Percentiles rank a stretch among this genome's conserved stretches.
These are phyloP conservation scores for Hypotaenidia okinawae DNA, from an alignment of 2,797 vertebrate genomes.

Conservation along the genomic window DNA sequence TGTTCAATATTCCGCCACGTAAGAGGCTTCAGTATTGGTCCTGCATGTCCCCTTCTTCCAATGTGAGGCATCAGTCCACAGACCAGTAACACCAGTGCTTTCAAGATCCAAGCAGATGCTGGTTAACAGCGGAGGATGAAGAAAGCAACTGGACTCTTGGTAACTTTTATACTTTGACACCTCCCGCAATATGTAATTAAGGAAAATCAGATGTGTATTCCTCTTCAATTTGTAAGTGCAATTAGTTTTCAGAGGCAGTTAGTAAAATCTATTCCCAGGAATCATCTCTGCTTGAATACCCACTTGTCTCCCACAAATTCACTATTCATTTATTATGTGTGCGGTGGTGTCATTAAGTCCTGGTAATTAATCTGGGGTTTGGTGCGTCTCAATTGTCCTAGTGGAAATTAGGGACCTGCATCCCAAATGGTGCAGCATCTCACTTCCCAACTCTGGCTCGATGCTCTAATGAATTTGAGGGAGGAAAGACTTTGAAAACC, in stretches of 20 bases:
- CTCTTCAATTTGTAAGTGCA: not conserved
- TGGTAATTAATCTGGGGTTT: constrained; percentile 68
- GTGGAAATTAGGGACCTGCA: constrained; percentile 8
- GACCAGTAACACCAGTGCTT: not conserved
- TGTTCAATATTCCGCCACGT: constrained; percentile 1
- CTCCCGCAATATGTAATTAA: constrained; percentile 40
- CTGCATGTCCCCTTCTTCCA: not conserved
- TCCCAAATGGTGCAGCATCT: not conserved
- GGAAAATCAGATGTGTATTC: not conserved
- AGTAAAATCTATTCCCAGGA: constrained; percentile 25
- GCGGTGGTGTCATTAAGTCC: constrained; percentile 24
- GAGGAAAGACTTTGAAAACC: not conserved
- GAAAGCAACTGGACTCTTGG: not conserved
- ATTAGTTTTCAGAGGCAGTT: constrained; percentile 28
- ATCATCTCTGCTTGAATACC: not conserved
- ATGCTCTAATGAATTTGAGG: not conserved
- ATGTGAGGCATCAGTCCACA: not conserved
- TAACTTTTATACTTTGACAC: constrained; percentile 18
- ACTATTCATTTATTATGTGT: not conserved
- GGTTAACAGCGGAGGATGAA: not conserved
- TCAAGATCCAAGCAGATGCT: not conserved
- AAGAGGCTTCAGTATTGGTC: not conserved
- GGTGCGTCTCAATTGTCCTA: not conserved
- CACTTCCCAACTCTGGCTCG: not conserved
- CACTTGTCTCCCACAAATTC: not conserved